Conservation (phyloP, 2,888 invertebrate species). For the Copidosoma aretas region DNA sequence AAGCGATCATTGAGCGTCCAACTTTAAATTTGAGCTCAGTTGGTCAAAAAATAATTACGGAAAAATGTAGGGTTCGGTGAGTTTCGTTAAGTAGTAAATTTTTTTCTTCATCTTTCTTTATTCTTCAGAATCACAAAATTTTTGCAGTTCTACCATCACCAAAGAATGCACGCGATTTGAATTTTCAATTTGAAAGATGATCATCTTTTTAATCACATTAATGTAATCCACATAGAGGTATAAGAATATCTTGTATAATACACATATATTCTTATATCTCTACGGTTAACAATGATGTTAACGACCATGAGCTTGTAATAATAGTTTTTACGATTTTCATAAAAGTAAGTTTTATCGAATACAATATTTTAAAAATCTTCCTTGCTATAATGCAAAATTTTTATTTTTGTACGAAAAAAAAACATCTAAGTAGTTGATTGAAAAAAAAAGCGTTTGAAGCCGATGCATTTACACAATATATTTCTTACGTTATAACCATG, state of each 20-base stretch:
- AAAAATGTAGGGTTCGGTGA: no score
- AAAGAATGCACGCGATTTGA: slow-evolving; percentile 36
- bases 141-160: slow-evolving; percentile 10
- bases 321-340: not conserved
- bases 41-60: no score
- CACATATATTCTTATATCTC: not conserved
- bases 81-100: no score
- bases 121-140: no score
- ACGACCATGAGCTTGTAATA: slow-evolving; percentile 9
- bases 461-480: no score
- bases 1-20: no score
- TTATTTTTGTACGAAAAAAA: slow-evolving; percentile 31
- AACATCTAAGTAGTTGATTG: slow-evolving; percentile 1
- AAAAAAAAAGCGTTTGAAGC: not conserved
- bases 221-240: not conserved
- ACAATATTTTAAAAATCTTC: slow-evolving; percentile 4
- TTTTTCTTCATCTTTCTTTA: no score
- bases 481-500: no score
- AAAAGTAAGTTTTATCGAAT: no score
- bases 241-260: no score
- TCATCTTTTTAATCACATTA: slow-evolving; percentile 10
- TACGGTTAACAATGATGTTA: not conserved
- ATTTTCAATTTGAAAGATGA: slow-evolving; percentile 10
- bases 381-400: slow-evolving; percentile 23
- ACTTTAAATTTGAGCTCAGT: no score